Base-by-base conservation (phyloP, 2,888 invertebrate species). In the Petrolisthes cinctipes region DNA sequence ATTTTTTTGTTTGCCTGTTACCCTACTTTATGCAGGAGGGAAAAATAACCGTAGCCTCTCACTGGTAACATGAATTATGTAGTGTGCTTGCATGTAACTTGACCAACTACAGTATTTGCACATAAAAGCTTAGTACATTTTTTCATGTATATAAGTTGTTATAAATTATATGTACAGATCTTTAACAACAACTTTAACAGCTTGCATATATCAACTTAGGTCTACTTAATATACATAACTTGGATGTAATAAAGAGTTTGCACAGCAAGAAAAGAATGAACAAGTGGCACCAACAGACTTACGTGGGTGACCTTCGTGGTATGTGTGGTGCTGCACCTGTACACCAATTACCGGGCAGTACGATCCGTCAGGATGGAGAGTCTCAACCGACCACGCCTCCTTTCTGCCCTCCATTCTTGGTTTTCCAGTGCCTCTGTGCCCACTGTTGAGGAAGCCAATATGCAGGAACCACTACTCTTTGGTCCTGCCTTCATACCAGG, bases 271-370 rank as follows among this genome's bases (percentile, higher is more conserved):
- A 57, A 51, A 68, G 82, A 83, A 83, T 37, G 37, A 37, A 0
- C 37, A 37, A 37, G 37, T 37, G 37, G 37, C 37, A 37, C 37
- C 37, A 37, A 91, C 93, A 97, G 97, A 90, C 94, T 95, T 91
- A 95, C 96, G 76, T 95, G 97, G 94, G 92, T 93, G n/a, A 92
- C 97, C 87, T 98, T 97, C 93, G 91, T 95, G 71, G 61, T 95
- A 14, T 95, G 98, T 92, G 96, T 97, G 68, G 91, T 94, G 66
- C 92, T 97, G 20, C 99, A 99, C 93, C 94, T 99, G 20, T 95
- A 95, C 92, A 96, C 96, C 82, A 99, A 99, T 93, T 97, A 97
- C 92, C 94, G 95, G 91, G 98, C 98, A 1, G 97, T 99, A 0
- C 95, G 95, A 91, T 94, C 96, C 0, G 94, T 99, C 11, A 95